Evolutionary conservation across 2,888 invertebrate species (phyloP), one percentile per base, ranked within the genome.

Genomic region (Glyphotaelius pellucidus): DNA sequence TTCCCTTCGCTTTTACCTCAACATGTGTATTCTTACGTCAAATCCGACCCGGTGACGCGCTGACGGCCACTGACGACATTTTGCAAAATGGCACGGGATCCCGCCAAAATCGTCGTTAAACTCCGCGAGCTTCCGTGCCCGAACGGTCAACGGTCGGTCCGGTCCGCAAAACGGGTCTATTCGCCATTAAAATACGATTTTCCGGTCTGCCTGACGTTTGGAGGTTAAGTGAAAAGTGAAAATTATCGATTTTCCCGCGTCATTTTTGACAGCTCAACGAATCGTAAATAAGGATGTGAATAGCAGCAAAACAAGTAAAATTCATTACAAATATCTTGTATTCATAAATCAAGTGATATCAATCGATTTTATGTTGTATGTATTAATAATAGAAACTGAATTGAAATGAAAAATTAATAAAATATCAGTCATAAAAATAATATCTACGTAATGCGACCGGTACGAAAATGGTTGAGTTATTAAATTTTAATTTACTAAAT

Each of bases 141-240:
- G 80, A 47, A 38, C 80, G 42, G 80, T 80, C 86, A 47, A 42
- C 80, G 80, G 42, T 80, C 42, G 86, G 52, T 38, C 30, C 80
- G 80, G 32, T 79, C 87, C 30, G 87, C 67, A 80, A 91, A 89
- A 30, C 38, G 80, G 32, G 80, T 35, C 14, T 89, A 80, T 89
- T 89, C 80, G 80, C 80, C 14, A 80, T 31, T 38, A 15, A 80
- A 35, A n/a, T 80, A 47, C 91, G 32, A 35, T 87, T 87, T 91
- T 91, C 80, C 86, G 47, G 80, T 80, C 86, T 38, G 80, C 32
- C 35, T 87, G 87, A 87, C 80, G 38, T 84, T 42, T 91, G 19
- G 87, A 87, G 91, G 91, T 91, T 91, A 91, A 67, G 90, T 87
- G 86, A 80, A 86, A 85, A 67, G 87, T 80, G 91, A 80, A 89